A percentile compares a stretch with the other conserved stretches of the same genome.
phyloP scores from a whole-genome alignment of 1,140 invertebrate genomes.

The Rhopalosiphum maidis region DNA sequence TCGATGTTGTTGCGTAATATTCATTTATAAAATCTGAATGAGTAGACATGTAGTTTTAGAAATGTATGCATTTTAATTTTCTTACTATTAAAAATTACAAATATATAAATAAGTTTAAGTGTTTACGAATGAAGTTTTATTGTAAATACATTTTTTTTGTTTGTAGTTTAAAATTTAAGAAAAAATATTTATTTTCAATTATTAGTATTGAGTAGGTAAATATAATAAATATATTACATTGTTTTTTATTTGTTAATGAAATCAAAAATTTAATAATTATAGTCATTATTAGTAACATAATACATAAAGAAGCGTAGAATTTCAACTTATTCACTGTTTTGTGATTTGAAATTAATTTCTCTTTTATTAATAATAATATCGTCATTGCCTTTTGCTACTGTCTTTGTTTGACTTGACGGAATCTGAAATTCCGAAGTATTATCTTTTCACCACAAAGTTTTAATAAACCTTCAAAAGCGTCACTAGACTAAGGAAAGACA shows the following conservation, averaged over 20 bases:
- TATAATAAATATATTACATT: neutral
- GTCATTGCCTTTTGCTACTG: neutral
- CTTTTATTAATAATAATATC: constrained; percentile 40
- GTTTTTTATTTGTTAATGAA: neutral
- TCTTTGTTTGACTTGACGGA: constrained; percentile 1
- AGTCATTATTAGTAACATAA: neutral
- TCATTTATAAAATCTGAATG: no score
- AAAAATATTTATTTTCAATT: neutral
- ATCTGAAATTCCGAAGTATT: constrained; percentile 22
- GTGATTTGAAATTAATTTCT: neutral
- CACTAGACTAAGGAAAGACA: neutral
- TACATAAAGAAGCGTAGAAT: neutral
- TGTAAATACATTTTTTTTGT: no score
- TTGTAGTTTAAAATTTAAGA: neutral
- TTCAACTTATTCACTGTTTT: neutral
- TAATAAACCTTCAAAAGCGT: constrained; percentile 41
- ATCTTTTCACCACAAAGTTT: constrained; percentile 41
- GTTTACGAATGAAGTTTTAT: no score
- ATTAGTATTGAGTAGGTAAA: neutral
- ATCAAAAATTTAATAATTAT: neutral
- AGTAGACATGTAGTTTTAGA: no score
- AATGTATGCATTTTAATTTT: no score
- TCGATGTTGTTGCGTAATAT: no score
- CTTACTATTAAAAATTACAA: no score
- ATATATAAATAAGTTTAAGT: no score